A percentile compares a stretch with the other conserved stretches of the same genome.
Evolutionary conservation across 2,888 invertebrate genomes (phyloP).

Genomic region (Ptilodon capucinus): DNA sequence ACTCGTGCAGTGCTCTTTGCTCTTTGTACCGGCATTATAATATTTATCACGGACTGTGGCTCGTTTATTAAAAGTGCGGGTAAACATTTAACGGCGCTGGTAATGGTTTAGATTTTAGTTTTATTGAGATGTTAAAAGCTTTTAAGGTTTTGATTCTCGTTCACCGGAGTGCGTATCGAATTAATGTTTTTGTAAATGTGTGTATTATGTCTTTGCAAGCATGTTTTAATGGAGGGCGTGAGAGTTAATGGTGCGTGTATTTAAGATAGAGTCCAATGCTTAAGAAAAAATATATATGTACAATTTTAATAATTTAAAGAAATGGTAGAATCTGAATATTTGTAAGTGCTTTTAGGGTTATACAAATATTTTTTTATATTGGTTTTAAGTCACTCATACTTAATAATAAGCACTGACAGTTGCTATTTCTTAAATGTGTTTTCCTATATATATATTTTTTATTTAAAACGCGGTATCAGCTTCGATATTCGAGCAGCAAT

Average conservation of each 20-base stretch:
- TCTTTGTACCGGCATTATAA: slow-evolving; percentile 46
- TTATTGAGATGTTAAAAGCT: slow-evolving; percentile 15
- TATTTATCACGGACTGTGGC: slow-evolving; percentile 39
- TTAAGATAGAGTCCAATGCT: not conserved
- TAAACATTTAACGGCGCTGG: slow-evolving; percentile 21
- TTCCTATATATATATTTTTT: too few species aligned
- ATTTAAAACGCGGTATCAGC: too few species aligned
- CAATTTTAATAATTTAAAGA: too few species aligned
- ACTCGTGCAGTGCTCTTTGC: slow-evolving; percentile 57
- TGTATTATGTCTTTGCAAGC: not conserved
- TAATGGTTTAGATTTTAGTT: slow-evolving; percentile 15
- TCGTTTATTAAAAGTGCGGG: slow-evolving; percentile 37
- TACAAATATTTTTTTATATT: too few species aligned
- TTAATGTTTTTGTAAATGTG: not conserved
- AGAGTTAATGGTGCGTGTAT: not conserved
- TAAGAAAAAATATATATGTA: too few species aligned
- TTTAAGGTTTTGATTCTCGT: slow-evolving; percentile 5
- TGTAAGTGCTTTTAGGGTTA: too few species aligned
- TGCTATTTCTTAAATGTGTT: too few species aligned
- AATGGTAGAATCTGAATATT: too few species aligned
- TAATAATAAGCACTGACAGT: too few species aligned
- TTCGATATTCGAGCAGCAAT: too few species aligned
- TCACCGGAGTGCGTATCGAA: not conserved
- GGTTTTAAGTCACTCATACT: too few species aligned
- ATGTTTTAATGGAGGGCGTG: not conserved